Conservation (phyloP, 2,113 vertebrate species). For the Peromyscus leucopus region DNA sequence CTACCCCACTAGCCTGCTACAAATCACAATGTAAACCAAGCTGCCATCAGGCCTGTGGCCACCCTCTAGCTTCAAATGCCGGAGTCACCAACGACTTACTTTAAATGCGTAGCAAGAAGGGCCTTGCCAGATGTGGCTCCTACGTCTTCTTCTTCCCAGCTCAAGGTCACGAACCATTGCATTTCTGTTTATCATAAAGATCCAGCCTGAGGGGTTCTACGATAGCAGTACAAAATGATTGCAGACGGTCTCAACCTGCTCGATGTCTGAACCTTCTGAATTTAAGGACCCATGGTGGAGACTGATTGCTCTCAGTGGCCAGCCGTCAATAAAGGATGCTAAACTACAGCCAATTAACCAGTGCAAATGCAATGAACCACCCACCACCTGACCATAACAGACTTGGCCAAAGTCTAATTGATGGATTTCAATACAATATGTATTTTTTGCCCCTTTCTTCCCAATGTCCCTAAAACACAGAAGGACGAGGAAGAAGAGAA, state of each 20-base stretch:
- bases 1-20: neutral
- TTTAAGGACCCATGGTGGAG: neutral
- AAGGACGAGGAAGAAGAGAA: neutral
- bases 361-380: neutral
- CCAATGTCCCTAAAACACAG: neutral
- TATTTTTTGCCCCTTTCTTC: neutral
- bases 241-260: neutral
- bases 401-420: neutral
- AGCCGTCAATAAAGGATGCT: neutral
- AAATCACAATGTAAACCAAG: neutral
- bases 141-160: neutral
- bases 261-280: conserved; percentile 6
- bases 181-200: neutral
- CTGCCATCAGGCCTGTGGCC: neutral
- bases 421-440: neutral
- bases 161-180: no score
- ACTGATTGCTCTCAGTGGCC: neutral
- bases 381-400: neutral
- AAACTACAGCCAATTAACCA: neutral
- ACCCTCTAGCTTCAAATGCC: neutral
- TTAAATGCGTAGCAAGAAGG: neutral
- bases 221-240: neutral
- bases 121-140: no score
- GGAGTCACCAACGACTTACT: neutral
- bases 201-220: neutral